Percentiles rank a stretch among this genome's conserved stretches.
Conservation (phyloP, 2,113 vertebrate species). For the Calonectris borealis region DNA sequence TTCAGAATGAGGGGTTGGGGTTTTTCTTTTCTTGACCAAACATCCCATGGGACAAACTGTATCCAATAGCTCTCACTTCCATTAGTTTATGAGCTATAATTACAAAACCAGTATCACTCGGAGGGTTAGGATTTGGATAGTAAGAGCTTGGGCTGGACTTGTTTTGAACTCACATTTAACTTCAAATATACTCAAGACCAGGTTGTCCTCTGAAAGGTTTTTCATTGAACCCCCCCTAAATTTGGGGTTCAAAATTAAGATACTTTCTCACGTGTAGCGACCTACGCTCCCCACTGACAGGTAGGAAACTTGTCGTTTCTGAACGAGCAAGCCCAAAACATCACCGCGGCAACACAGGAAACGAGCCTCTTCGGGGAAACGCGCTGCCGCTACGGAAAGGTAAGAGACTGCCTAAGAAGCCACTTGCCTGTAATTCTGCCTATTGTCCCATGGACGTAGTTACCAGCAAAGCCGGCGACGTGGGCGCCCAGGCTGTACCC, state of each 20-base stretch:
- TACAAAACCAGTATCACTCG: background rate
- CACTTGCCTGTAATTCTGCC: conserved; percentile 91
- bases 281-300: background rate
- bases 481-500: conserved; percentile 97
- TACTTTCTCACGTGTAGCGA: background rate
- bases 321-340: background rate
- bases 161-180: background rate
- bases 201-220: background rate
- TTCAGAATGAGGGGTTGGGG: background rate
- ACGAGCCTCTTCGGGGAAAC: background rate
- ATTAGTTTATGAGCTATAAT: background rate
- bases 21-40: background rate
- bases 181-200: background rate
- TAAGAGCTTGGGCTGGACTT: background rate
- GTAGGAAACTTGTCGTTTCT: background rate
- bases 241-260: background rate
- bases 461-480: conserved; percentile 91
- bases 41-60: background rate
- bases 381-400: background rate
- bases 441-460: conserved; percentile 80
- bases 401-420: background rate
- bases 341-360: background rate
- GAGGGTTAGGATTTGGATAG: background rate
- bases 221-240: fast-evolving
- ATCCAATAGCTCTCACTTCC: background rate